Conservation (phyloP, 2,797 vertebrate species). For the Onychomys torridus region DNA sequence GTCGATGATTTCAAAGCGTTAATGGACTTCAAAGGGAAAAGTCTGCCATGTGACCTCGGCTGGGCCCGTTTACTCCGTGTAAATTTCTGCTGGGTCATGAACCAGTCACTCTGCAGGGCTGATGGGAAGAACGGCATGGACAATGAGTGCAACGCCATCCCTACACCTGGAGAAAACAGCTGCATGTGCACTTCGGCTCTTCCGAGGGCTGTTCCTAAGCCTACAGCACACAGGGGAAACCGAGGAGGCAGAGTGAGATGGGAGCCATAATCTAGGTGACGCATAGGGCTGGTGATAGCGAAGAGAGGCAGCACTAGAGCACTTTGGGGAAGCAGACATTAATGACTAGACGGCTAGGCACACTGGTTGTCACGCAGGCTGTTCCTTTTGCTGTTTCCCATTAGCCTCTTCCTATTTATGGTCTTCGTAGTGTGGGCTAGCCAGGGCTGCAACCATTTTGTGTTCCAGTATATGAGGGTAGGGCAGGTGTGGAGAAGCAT, state of each 20-base stretch:
- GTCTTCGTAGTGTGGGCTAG: background rate
- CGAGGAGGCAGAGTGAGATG: background rate
- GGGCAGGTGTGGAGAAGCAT: no score
- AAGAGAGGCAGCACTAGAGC: background rate
- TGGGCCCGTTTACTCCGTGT: accelerated
- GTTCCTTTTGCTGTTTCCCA: background rate
- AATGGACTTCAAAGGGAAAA: background rate
- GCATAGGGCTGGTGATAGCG: background rate
- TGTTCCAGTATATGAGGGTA: background rate
- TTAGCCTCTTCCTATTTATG: background rate
- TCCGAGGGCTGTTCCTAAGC: accelerated
- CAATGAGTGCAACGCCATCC: background rate
- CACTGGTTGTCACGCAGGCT: background rate
- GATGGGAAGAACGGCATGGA: background rate
- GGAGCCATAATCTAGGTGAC: background rate
- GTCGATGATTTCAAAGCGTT: background rate
- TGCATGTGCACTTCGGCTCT: background rate
- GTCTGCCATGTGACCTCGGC: no score
- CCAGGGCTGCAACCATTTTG: background rate
- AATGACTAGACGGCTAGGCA: background rate
- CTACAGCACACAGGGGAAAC: background rate
- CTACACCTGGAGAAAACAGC: background rate
- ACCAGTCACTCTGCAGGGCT: background rate
- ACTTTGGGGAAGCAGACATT: background rate
- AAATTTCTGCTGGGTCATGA: background rate